Evolutionary conservation across 2,797 vertebrate species (phyloP).

Genomic region (Halcyon leucocephala): DNA sequence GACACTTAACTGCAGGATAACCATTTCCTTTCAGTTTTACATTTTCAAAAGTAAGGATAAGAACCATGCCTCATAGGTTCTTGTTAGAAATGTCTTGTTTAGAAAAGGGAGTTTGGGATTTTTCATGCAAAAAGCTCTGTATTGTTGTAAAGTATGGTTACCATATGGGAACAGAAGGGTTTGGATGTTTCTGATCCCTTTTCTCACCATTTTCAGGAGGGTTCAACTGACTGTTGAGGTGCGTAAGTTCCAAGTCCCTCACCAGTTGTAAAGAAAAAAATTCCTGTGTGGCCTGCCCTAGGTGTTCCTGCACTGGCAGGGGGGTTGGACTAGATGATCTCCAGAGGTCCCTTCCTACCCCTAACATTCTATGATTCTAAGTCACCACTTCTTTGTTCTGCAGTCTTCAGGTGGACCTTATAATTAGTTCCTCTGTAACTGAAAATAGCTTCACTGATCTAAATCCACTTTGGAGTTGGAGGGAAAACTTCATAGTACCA

Average conservation of each 20-base stretch:
- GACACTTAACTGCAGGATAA: neutral
- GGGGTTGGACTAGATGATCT: too few species aligned
- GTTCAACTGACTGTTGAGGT: neutral
- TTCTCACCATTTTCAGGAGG: neutral
- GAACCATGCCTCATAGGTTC: neutral
- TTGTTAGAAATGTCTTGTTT: neutral
- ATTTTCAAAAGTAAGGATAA: neutral
- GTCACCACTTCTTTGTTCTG: neutral
- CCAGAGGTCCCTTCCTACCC: too few species aligned
- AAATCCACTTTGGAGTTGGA: neutral
- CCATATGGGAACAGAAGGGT: neutral
- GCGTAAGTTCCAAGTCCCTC: neutral
- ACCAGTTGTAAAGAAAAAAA: too few species aligned
- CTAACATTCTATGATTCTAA: too few species aligned
- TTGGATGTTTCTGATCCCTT: neutral
- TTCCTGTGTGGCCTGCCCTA: too few species aligned
- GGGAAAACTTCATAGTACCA: neutral
- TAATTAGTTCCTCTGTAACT: neutral
- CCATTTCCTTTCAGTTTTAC: neutral
- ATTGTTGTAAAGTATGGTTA: neutral
- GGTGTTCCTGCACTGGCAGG: too few species aligned
- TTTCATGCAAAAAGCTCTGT: neutral
- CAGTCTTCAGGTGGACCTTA: neutral
- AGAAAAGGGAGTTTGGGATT: neutral
- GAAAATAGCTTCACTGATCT: neutral